Base-by-base conservation (phyloP, 2,888 invertebrate genomes). In the Ophion ellenae region DNA sequence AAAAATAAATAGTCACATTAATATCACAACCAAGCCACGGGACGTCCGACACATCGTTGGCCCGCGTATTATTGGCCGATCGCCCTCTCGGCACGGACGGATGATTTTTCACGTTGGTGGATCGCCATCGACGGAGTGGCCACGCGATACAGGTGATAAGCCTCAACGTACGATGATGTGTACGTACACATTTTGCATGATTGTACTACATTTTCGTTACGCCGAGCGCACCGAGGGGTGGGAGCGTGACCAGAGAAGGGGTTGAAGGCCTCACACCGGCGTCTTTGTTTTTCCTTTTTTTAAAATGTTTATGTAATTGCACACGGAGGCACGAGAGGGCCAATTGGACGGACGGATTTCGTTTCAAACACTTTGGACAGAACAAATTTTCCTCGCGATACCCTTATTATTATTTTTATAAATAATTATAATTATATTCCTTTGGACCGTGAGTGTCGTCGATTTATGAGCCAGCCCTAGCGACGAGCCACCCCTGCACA, bases 11-110 rank as follows among this genome's bases (percentile, higher is more conserved):
- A 59, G 45, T 6, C 20, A 47, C 45, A 70, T 74, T 45, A 9
- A 40, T 45, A 20, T 45, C 71, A 61, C 61, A 11, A 32, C 2
- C 63, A 67, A 66, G 67, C 47, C 47, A 70, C 73, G 74, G 81
- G 81, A 81, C 83, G 81, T 83, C 83, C 81, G 83, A 74, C 36
- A 77, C 80, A 86, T 81, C 74, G 69, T 83, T 83, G 81, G 70
- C 64, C 63, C 63, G 59, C 32, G 63, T 75, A 70, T 81, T 69
- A 85, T 81, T 82, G 71, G n/a, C 53, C 28, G 17, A 24, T 80
- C 47, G n/a, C 10, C 9, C 24, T 59, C 10, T 20, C 57, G 53
- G 9, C 36, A 53, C 14, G 53, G 53, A 53, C 53, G 53, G 17
- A 53, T 53, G 11, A 53, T 76, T 67, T 17, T 67, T 67, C 32